Evolutionary conservation across 2,888 invertebrate species (phyloP).

Genomic region (Charanyca ferruginea): DNA sequence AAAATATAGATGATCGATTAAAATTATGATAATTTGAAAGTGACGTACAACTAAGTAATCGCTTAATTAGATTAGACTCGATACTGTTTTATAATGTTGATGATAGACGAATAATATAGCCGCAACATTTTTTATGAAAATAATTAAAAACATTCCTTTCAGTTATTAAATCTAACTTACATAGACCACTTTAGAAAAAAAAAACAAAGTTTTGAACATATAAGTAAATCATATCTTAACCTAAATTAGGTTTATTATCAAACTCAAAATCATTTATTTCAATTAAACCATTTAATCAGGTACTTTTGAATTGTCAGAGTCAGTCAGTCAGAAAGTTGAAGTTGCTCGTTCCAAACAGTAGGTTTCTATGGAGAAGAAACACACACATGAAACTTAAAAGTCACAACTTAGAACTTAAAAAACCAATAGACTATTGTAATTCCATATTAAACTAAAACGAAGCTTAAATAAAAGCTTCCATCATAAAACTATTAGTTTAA

Average conservation of each 20-base stretch:
- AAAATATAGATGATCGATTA: conserved; percentile 34
- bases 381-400: neutral
- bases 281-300: no score
- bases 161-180: neutral
- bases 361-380: no score
- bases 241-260: neutral
- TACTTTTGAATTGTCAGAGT: no score
- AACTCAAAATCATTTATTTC: no score
- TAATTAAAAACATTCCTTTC: neutral
- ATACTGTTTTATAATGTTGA: conserved; percentile 40
- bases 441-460: neutral
- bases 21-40: conserved; percentile 39
- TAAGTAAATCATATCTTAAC: neutral
- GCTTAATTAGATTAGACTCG: conserved; percentile 59
- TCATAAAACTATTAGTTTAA: neutral
- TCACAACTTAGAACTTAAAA: neutral
- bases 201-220: neutral
- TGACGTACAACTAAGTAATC: conserved; percentile 52
- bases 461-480: neutral
- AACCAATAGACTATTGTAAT: neutral
- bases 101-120: conserved; percentile 33
- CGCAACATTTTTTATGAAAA: conserved; percentile 20
- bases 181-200: neutral
- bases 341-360: no score
- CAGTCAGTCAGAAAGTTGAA: no score